Base-by-base conservation (phyloP, 1,140 invertebrate genomes). In the Brachionus rotundiformis region DNA sequence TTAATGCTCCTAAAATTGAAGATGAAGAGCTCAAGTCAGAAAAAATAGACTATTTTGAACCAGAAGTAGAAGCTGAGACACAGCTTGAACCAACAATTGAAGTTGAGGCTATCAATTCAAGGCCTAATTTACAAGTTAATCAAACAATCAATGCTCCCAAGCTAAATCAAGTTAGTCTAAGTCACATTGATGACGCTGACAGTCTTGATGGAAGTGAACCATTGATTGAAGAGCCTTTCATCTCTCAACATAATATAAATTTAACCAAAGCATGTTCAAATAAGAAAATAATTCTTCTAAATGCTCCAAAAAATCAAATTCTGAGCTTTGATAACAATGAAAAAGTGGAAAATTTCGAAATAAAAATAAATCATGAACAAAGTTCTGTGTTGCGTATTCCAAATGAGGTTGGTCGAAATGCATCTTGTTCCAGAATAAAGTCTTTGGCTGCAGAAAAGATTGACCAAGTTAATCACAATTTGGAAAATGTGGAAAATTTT, bases 241-340 rank as follows among this genome's bases (percentile, higher is more conserved):
- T 68, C 16, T 68, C 63, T 10, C 29, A 68, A 68, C 10, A 11
- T 33, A 19, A 68, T 8, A 19, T 36, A n/a, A 19, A 36, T 7
- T 36, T 68, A 36, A 23, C 29, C 13, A 68, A 36, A 33, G 27
- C n/a, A 31, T 16, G 2, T n/a, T 19, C 29, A 0, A 36, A 36
- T 16, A n/a, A 68, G 23, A 36, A n/a, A 68, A 36, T 68, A 8
- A 68, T 36, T 68, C 36, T 68, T 31, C 33, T 68, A 36, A 68
- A 16, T 68, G 63, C 63, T 16, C 63, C 63, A 11, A 68, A 36
- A 41, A n/a, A 31, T 33, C 29, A 68, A 19, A 1, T 36, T 19
- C 16, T 36, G 6, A 68, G 10, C 16, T 36, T 68, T 16, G 11
- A 19, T 16, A 11, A 16, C 10, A 8, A 36, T 68, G 63, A 68